Evolutionary conservation across 2,797 vertebrate species (phyloP), one percentile per base, ranked within the genome.

Genomic region (Sebastes itinus): DNA sequence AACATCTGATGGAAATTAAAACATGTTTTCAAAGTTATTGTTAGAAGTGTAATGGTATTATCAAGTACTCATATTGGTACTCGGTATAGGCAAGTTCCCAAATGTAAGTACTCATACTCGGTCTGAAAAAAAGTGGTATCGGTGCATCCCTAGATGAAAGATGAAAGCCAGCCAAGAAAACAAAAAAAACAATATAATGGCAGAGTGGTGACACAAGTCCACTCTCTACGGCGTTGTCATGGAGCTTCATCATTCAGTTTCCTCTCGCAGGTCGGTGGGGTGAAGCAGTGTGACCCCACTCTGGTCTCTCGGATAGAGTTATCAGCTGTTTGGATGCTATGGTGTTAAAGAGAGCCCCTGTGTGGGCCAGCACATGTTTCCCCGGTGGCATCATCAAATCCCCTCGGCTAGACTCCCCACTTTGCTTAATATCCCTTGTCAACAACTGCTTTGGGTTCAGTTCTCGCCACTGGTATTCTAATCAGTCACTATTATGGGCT

Each of bases 351-450:
- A 90, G 84, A 84, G 79, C 55, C 78, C 25, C 69, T 77, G 84
- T 82, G 87, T 82, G 76, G 84, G 91, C 91, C 92, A 85, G 83
- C 90, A 83, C 92, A 90, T 86, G 85, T 90, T 92, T 89, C 87
- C 87, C 91, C 28, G 63, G 87, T 91, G 90, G 91, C 88, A 92
- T 94, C 90, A 93, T 89, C 88, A 86, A 89, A 92, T 92, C 91
- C 88, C 87, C 25, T 59, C 64, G 85, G 85, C 88, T 77, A 64
- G 87, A 88, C 91, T 92, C 85, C 89, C 87, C 88, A 93, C 91
- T 91, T 91, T 81, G 81, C 89, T 75, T 89, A 92, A 92, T 91
- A 81, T 91, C 83, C 86, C 92, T 87, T 94, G 93, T 95, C 93
- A 94, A 91, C 93, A 94, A 92, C 90, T 90, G 89, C 93, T 92